phyloP scores from a whole-genome alignment of 2,113 vertebrate species.

The Prunella himalayana region DNA sequence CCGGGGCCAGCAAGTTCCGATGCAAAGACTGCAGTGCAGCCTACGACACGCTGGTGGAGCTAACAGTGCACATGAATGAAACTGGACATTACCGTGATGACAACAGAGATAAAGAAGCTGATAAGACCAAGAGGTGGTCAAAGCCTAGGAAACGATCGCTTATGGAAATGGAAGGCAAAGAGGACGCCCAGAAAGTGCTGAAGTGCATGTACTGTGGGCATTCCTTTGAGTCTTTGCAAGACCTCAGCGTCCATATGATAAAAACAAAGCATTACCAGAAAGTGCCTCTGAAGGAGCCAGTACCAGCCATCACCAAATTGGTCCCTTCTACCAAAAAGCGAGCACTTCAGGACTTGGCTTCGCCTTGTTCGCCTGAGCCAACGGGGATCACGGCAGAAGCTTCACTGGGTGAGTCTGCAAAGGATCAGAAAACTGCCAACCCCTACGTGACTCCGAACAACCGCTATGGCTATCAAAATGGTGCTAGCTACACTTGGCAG shows the following conservation, averaged over 20 bases:
- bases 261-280: constrained; percentile 99
- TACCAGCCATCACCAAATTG: constrained; percentile 93
- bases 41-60: constrained; percentile 94
- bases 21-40: constrained; percentile 98
- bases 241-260: constrained; percentile 99
- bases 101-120: constrained; percentile 92
- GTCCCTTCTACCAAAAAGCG: constrained; percentile 95
- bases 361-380: constrained; percentile 91
- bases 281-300: constrained; percentile 99
- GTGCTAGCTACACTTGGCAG: constrained; percentile 99
- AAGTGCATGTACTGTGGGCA: constrained; percentile 99
- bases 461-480: constrained; percentile 98
- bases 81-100: constrained; percentile 97
- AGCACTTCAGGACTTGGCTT: constrained; percentile 88
- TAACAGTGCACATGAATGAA: constrained; percentile 99
- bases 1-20: constrained; percentile 96
- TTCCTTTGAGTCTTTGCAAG: constrained; percentile 96
- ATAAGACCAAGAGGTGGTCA: constrained; percentile 93
- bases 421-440: constrained; percentile 91
- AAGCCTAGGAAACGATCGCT: constrained; percentile 96
- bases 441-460: constrained; percentile 98
- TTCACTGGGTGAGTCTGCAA: constrained; percentile 80
- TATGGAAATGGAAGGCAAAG: constrained; percentile 99
- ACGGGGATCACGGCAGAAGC: constrained; percentile 77
- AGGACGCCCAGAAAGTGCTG: constrained; percentile 97